These are phyloP conservation scores for Eupithecia vulgata DNA, from an alignment of 2,888 invertebrate genomes.

Conservation along the genomic window DNA sequence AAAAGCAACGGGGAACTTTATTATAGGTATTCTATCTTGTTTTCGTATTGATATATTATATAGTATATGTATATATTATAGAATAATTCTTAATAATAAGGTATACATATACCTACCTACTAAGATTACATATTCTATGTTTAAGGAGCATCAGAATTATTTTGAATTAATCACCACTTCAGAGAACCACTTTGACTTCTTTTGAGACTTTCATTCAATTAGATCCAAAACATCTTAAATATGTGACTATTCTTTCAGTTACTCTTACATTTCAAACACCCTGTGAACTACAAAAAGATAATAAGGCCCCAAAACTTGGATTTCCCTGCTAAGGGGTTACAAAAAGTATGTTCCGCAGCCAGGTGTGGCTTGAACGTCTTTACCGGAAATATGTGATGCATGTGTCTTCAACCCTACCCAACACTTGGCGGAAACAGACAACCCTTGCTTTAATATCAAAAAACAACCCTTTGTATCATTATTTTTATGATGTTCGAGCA, in stretches of 20 bases:
- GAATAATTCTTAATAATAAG: too few species aligned
- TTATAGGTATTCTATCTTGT: background rate
- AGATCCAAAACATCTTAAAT: background rate
- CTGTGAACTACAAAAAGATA: conserved; percentile 30
- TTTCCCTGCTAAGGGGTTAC: conserved; percentile 72
- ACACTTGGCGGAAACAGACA: conserved; percentile 75
- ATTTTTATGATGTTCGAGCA: conserved; percentile 29
- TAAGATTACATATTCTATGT: too few species aligned
- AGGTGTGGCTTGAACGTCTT: conserved; percentile 74
- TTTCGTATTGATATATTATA: too few species aligned
- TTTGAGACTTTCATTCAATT: background rate
- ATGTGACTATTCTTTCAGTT: background rate
- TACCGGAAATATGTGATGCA: conserved; percentile 81
- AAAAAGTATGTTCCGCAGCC: conserved; percentile 70
- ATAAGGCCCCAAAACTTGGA: conserved; percentile 48
- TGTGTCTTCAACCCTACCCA: conserved; percentile 78
- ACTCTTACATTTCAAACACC: background rate
- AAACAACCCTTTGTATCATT: conserved; percentile 58
- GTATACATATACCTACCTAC: too few species aligned
- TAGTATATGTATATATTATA: too few species aligned
- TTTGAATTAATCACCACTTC: background rate
- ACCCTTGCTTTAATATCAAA: conserved; percentile 62
- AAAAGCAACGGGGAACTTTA: background rate
- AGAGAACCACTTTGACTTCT: too few species aligned
- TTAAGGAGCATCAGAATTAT: background rate